Conservation (phyloP, 1,140 invertebrate species). For the Meloidogyne chitwoodi region DNA sequence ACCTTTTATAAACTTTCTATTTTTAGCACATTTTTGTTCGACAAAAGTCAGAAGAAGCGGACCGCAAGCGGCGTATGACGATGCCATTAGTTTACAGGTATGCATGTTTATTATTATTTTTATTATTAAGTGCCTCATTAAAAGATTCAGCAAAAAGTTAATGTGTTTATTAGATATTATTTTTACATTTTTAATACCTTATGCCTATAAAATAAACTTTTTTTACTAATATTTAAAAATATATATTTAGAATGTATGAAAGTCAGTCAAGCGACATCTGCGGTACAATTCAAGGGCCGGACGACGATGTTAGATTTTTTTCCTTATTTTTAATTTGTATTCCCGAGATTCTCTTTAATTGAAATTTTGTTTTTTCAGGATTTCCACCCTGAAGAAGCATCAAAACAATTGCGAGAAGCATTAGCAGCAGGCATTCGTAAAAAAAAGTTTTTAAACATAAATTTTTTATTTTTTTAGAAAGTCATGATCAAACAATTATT, state of each 20-base stretch:
- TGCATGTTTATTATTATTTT: background rate
- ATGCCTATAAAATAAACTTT: background rate
- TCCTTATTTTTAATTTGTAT: background rate
- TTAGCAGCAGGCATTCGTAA: conserved; percentile 42
- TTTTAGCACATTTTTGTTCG: conserved; percentile 8
- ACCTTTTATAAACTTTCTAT: background rate
- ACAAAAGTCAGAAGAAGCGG: conserved; percentile 23
- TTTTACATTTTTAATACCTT: background rate
- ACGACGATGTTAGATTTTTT: conserved; percentile 32
- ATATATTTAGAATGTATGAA: conserved; percentile 35
- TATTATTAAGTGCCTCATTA: background rate
- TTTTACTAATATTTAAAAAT: background rate
- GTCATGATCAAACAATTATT: conserved; percentile 43
- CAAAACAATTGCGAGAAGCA: conserved; percentile 36
- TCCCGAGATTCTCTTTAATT: background rate
- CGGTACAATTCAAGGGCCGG: conserved; percentile 44
- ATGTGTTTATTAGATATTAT: too few relatives aligned
- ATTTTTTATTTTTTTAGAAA: conserved; percentile 29
- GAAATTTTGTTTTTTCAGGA: background rate
- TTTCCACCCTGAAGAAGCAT: conserved; percentile 48
- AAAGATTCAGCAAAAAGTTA: too few relatives aligned
- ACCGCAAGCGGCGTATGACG: conserved; percentile 32
- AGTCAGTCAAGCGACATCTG: conserved; percentile 12
- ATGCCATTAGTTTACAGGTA: conserved; percentile 41
- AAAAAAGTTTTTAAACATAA: conserved; percentile 7